Percentiles rank a stretch among this genome's conserved stretches.
These are phyloP conservation scores for Carassius carassius DNA, from an alignment of 2,113 vertebrate species.

Conservation along the genomic window DNA sequence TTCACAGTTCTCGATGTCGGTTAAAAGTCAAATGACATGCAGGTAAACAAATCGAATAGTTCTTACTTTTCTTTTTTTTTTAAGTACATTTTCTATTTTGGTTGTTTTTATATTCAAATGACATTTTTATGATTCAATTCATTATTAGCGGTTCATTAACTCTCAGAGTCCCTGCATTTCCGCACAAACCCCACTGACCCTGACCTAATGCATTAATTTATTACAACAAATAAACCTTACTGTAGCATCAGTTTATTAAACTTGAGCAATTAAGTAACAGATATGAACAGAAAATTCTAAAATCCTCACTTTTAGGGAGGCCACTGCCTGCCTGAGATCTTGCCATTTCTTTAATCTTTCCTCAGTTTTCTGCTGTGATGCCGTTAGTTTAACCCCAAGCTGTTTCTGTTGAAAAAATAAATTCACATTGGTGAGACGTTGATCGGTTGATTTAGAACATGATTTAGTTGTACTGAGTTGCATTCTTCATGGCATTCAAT, in stretches of 20 bases:
- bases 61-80: not conserved
- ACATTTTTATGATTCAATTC: not conserved
- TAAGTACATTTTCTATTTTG: not conserved
- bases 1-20: too few relatives aligned
- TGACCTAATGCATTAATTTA: not conserved
- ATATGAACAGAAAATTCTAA: not conserved
- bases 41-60: too few relatives aligned
- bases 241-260: not conserved
- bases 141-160: not conserved
- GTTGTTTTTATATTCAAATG: not conserved
- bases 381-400: conserved; percentile 68
- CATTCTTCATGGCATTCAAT: not conserved
- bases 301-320: conserved; percentile 69
- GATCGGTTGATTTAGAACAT: not conserved
- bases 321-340: conserved; percentile 72
- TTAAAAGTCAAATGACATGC: too few relatives aligned
- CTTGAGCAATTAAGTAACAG: not conserved
- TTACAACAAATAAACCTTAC: not conserved
- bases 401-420: conserved; percentile 66
- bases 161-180: not conserved
- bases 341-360: conserved; percentile 77
- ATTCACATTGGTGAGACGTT: not conserved
- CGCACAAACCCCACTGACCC: not conserved
- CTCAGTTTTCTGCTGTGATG: conserved; percentile 76
- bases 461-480: not conserved